Conservation (phyloP, 1,140 invertebrate genomes). For the Heliconius nattereri region DNA sequence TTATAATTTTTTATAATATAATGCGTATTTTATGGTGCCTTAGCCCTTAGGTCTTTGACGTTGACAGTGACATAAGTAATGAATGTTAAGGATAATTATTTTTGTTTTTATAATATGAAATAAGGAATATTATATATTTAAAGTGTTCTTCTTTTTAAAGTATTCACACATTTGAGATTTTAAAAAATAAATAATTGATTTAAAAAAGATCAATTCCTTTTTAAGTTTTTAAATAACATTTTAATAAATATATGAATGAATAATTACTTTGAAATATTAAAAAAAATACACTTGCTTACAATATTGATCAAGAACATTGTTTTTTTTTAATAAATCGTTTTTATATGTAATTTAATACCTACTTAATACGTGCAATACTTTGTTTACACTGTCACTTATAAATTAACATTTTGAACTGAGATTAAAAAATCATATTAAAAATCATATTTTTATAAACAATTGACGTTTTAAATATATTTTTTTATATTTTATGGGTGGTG, state of each 20-base stretch:
- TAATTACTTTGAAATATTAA: too few relatives aligned
- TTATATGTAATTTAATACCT: background rate
- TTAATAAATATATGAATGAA: too few relatives aligned
- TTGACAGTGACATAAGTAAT: background rate
- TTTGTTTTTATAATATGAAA: background rate
- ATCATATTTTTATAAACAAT: background rate
- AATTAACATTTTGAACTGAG: background rate
- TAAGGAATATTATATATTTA: background rate
- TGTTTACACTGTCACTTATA: background rate
- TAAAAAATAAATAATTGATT: too few relatives aligned
- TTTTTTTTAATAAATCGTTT: background rate
- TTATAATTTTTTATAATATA: background rate
- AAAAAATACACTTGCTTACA: background rate
- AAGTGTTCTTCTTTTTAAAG: background rate
- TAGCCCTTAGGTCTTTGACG: background rate
- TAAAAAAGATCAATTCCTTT: too few relatives aligned
- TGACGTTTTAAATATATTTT: slow-evolving; percentile 12
- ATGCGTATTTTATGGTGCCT: background rate
- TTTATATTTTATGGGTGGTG: slow-evolving; percentile 32
- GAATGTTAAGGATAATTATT: background rate
- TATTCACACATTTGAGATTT: too few relatives aligned
- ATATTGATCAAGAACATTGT: background rate
- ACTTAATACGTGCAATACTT: background rate
- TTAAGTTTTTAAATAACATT: too few relatives aligned
- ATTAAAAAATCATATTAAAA: background rate